Percentiles rank a stretch among this genome's conserved stretches.
These are phyloP conservation scores for Charina bottae DNA, from an alignment of 2,113 vertebrate genomes.

Conservation along the genomic window DNA sequence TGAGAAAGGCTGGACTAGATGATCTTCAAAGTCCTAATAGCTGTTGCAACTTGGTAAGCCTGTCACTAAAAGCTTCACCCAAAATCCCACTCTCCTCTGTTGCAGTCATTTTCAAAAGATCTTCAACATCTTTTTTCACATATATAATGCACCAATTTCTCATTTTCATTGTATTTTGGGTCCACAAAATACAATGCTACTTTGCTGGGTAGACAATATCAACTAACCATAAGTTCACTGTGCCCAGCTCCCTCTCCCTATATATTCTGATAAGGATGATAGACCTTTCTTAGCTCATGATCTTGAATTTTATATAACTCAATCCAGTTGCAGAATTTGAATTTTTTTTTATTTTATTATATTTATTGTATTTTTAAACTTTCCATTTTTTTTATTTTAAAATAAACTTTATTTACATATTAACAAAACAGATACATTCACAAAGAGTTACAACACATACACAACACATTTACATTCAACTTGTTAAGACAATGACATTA, in stretches of 20 bases:
- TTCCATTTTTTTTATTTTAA: too few species aligned
- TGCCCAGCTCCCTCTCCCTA: not conserved
- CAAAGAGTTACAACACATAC: too few species aligned
- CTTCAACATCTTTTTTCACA: not conserved
- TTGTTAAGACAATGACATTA: too few species aligned
- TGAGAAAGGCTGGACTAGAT: too few species aligned
- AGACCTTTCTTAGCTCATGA: not conserved
- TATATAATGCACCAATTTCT: not conserved
- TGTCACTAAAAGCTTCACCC: not conserved
- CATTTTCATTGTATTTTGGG: not conserved
- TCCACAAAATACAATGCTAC: not conserved
- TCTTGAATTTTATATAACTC: not conserved
- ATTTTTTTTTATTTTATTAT: too few species aligned
- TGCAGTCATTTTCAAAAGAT: not conserved
- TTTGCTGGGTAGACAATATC: not conserved
- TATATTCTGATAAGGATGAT: not conserved
- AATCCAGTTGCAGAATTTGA: not conserved
- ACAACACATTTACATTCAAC: too few species aligned
- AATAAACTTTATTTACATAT: too few species aligned
- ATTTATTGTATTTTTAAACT: too few species aligned
- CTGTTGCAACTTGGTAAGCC: not conserved
- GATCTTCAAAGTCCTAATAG: not conserved
- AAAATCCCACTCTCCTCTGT: not conserved
- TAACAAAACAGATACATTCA: too few species aligned
- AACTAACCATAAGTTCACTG: too few species aligned